Conservation (phyloP, 1,140 invertebrate species). For the Geopemphigus sp. region DNA sequence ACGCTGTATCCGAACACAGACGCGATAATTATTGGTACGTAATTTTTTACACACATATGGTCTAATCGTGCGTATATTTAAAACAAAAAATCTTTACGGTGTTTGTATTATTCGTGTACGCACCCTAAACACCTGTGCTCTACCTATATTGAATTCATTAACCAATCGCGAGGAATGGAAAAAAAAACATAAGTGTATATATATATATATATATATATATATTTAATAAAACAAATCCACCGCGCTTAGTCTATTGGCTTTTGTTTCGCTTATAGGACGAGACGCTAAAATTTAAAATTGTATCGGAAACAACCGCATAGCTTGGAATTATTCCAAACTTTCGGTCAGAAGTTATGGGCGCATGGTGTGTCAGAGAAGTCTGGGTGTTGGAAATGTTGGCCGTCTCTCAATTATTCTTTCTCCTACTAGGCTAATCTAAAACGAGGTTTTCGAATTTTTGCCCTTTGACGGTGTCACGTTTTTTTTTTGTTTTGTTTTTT, state of each 20-base stretch:
- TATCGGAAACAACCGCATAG: slow-evolving; percentile 17
- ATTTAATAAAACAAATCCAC: not conserved
- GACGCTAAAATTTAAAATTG: slow-evolving; percentile 18
- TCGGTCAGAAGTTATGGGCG: slow-evolving; percentile 11
- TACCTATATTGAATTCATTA: not conserved
- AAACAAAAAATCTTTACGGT: not conserved
- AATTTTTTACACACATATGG: no score
- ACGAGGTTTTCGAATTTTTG: slow-evolving; percentile 27
- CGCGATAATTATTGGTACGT: not conserved
- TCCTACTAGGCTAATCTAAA: not conserved
- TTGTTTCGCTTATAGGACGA: not conserved
- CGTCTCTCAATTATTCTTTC: slow-evolving; percentile 28
- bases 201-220: no score
- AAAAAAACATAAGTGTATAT: not conserved
- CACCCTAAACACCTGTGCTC: not conserved
- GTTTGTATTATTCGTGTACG: not conserved
- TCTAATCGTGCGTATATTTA: no score
- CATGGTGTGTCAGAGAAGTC: slow-evolving; percentile 22
- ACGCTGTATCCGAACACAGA: no score
- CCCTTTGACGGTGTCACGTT: slow-evolving; percentile 11
- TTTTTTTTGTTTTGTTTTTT: not conserved
- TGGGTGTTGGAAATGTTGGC: slow-evolving; percentile 25
- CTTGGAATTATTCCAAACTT: slow-evolving; percentile 28
- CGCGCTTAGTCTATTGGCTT: slow-evolving; percentile 4
- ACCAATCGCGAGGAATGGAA: slow-evolving; percentile 3